Evolutionary conservation across 2,888 invertebrate genomes (phyloP).

Genomic region (Noctua janthina): DNA sequence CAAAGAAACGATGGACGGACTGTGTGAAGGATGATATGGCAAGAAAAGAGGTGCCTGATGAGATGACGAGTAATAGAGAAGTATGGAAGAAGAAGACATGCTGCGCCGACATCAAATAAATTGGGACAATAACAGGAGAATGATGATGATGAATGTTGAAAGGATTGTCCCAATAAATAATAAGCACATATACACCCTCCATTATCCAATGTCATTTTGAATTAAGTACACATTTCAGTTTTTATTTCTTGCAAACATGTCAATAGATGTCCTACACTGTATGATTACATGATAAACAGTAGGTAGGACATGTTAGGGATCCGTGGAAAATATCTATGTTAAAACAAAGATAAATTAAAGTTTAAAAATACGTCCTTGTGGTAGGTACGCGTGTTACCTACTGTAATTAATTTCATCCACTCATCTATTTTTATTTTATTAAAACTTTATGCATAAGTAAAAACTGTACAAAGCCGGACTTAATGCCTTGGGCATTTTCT

Average conservation of each 20-base stretch:
- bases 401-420: not conserved
- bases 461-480: no score
- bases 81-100: no score
- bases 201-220: slow-evolving; percentile 19
- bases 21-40: no score
- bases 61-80: no score
- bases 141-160: not conserved
- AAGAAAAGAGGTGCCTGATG: no score
- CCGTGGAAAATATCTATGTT: not conserved
- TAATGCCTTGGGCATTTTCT: no score
- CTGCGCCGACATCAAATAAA: no score
- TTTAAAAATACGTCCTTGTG: not conserved
- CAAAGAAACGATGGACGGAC: no score
- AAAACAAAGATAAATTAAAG: not conserved
- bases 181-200: slow-evolving; percentile 16
- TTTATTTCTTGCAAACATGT: slow-evolving; percentile 52
- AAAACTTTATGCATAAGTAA: no score
- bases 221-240: slow-evolving; percentile 34
- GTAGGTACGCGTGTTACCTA: not conserved
- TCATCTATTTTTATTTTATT: not conserved
- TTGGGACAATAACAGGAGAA: no score
- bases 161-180: slow-evolving; percentile 16
- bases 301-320: not conserved
- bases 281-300: slow-evolving; percentile 29
- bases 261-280: slow-evolving; percentile 18